Evolutionary conservation across 92 coral and sea anemone species (phyloP).

Genomic region (Phenganax subtilis): DNA sequence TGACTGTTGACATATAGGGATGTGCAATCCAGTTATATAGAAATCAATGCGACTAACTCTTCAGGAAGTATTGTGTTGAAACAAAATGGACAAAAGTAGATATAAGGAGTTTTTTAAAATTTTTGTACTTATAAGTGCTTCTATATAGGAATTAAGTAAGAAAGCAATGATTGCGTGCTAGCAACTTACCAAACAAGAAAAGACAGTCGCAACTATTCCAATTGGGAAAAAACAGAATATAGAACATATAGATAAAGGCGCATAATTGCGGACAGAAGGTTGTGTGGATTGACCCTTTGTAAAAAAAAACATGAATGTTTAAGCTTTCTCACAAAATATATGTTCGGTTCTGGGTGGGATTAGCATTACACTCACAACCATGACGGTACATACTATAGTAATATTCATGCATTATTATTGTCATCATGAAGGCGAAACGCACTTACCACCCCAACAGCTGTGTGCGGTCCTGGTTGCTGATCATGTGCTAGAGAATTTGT

Average conservation of each 20-base stretch:
- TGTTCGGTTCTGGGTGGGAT: no score
- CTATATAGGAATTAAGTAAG: no score
- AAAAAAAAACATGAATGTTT: neutral
- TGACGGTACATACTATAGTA: no score
- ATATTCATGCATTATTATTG: no score
- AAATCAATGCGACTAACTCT: no score
- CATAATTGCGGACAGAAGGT: neutral
- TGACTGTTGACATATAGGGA: no score
- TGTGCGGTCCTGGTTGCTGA: neutral
- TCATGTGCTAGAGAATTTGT: neutral
- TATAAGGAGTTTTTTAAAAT: neutral
- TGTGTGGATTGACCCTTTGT: neutral
- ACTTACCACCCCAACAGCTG: neutral
- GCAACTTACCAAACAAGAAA: neutral
- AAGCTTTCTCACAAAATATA: no score
- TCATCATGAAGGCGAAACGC: no score
- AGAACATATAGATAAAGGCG: neutral
- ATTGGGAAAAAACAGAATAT: neutral
- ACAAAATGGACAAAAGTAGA: neutral
- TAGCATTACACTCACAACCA: no score
- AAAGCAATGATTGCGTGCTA: neutral
- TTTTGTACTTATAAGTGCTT: no score
- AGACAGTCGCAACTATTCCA: neutral
- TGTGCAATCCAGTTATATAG: no score
- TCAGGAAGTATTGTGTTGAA: no score